Percentiles rank a stretch among this genome's conserved stretches.
Conservation (phyloP, 2,888 invertebrate genomes). For the Drosophila yooni region DNA sequence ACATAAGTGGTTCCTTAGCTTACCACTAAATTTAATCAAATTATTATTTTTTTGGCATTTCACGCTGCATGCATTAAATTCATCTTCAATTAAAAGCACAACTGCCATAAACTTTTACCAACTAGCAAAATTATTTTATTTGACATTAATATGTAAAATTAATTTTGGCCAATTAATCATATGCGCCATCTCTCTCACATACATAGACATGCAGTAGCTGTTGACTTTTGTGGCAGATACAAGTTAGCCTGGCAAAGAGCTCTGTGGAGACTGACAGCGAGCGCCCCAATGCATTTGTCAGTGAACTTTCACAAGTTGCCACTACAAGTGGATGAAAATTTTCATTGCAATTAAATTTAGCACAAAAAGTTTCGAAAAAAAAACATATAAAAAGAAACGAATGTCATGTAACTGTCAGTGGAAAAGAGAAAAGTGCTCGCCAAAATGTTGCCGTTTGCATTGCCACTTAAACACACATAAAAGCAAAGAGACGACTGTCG, state of each 20-base stretch:
- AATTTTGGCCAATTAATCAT: conserved; percentile 75
- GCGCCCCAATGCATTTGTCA: conserved; percentile 48
- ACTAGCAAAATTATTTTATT: conserved; percentile 52
- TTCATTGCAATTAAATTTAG: conserved; percentile 78
- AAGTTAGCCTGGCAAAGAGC: conserved; percentile 10
- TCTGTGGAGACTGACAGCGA: conserved; percentile 3
- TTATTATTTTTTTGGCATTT: not conserved
- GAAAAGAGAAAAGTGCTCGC: conserved; percentile 65
- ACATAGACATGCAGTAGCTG: not conserved
- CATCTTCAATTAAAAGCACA: conserved; percentile 41
- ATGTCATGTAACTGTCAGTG: conserved; percentile 76
- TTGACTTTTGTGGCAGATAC: not conserved
- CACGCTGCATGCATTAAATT: conserved; percentile 25
- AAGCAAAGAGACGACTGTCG: conserved; percentile 43
- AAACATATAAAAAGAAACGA: conserved; percentile 10
- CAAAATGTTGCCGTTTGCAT: conserved; percentile 80
- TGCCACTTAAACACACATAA: conserved; percentile 81
- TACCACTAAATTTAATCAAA: not conserved
- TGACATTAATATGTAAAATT: conserved; percentile 68
- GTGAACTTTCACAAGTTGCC: conserved; percentile 61
- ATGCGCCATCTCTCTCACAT: conserved; percentile 36
- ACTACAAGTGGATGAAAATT: conserved; percentile 68
- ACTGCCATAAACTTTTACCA: conserved; percentile 46
- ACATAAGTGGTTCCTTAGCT: not conserved
- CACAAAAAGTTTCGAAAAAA: conserved; percentile 61